Conservation (phyloP, 2,113 vertebrate genomes). For the Notarius quadriscutis region DNA sequence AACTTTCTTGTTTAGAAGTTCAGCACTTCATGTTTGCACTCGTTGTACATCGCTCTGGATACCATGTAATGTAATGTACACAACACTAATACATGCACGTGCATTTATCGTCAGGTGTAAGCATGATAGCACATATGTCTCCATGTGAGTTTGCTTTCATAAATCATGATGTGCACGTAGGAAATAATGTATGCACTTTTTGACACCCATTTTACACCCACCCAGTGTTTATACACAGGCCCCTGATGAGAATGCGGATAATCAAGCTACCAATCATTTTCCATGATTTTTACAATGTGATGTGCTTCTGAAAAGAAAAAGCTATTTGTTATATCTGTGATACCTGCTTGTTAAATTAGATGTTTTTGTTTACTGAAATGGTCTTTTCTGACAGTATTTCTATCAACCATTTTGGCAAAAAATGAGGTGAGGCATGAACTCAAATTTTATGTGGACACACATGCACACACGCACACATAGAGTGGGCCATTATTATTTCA, state of each 20-base stretch:
- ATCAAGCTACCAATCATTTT: background rate
- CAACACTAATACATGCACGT: background rate
- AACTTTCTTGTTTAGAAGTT: too few species aligned
- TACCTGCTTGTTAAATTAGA: background rate
- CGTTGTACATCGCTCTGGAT: too few species aligned
- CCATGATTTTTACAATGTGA: background rate
- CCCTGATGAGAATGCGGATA: background rate
- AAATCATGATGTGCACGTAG: background rate
- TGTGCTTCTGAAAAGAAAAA: background rate
- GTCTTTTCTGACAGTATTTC: slow-evolving; percentile 2
- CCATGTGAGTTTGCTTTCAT: background rate
- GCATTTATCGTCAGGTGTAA: background rate
- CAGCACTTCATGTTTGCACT: too few species aligned
- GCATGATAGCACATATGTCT: background rate
- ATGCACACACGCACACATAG: background rate
- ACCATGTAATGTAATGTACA: too few species aligned
- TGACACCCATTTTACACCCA: background rate
- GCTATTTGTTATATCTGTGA: background rate
- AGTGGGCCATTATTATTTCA: background rate
- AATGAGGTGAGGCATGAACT: slow-evolving; percentile 3
- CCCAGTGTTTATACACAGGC: background rate
- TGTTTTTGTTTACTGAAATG: background rate
- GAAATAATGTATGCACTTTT: background rate
- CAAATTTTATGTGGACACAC: background rate
- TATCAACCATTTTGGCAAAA: background rate